Percentiles rank a stretch among this genome's conserved stretches.
phyloP scores from a whole-genome alignment of 2,113 vertebrate species.

The Geococcyx californianus region DNA sequence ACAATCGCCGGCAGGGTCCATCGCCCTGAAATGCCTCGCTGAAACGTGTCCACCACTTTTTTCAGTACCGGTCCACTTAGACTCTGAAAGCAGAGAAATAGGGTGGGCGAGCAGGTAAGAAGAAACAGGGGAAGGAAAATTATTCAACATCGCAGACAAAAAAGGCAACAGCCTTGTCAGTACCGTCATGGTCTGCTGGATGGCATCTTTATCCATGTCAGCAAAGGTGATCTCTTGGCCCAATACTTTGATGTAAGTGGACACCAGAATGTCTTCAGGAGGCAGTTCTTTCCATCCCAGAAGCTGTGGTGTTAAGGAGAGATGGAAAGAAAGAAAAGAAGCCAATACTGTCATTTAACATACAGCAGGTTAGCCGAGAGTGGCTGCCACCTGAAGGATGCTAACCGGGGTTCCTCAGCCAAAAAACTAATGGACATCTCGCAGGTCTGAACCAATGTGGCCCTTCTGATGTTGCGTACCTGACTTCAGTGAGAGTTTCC shows the following conservation, averaged over 20 bases:
- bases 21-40: slow-evolving; percentile 53
- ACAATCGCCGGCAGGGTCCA: slow-evolving; percentile 68
- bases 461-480: not conserved
- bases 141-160: not conserved
- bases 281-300: slow-evolving; percentile 74
- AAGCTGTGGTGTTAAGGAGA: slow-evolving; percentile 66
- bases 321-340: not conserved
- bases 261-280: slow-evolving; percentile 66
- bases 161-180: not conserved
- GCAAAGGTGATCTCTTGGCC: slow-evolving; percentile 81
- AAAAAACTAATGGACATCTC: not conserved
- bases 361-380: not conserved
- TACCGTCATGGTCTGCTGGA: slow-evolving; percentile 77
- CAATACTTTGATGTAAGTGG: slow-evolving; percentile 76
- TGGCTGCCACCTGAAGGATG: not conserved
- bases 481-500: not conserved
- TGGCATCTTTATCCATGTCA: slow-evolving; percentile 73
- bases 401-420: not conserved
- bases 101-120: not conserved
- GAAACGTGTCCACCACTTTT: slow-evolving; percentile 44
- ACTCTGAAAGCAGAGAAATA: slow-evolving; percentile 47
- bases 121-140: not conserved
- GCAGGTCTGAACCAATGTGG: not conserved
- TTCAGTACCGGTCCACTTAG: slow-evolving; percentile 20
- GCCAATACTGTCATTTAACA: not conserved